A percentile compares a stretch with the other conserved stretches of the same genome.
Evolutionary conservation across 1,140 invertebrate species (phyloP).

Genomic region (Harlomillsia oculata): DNA sequence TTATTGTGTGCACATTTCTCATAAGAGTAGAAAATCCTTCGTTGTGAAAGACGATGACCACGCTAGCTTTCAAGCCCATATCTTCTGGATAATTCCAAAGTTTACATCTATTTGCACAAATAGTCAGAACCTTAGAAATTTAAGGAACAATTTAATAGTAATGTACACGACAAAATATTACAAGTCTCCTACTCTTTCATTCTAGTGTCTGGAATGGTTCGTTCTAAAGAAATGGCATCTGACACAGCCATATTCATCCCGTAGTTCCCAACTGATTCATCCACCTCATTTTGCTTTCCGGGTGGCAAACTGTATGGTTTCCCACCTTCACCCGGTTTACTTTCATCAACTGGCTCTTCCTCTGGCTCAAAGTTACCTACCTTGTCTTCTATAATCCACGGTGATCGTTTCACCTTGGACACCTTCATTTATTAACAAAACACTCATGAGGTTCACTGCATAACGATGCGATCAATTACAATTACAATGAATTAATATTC

Average conservation of each 20-base stretch:
- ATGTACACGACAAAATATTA: neutral
- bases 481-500: neutral
- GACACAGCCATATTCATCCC: conserved; percentile 96
- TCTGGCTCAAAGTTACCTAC: conserved; percentile 48
- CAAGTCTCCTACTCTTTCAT: conserved; percentile 58
- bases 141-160: conserved; percentile 6
- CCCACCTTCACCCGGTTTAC: conserved; percentile 77
- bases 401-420: conserved; percentile 8
- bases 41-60: conserved; percentile 98
- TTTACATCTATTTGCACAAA: conserved; percentile 85
- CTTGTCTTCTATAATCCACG: conserved; percentile 40
- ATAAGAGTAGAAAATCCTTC: conserved; percentile 92
- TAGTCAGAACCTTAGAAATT: no score
- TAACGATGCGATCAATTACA: conserved; percentile 8
- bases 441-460: no score
- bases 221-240: conserved; percentile 77
- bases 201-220: conserved; percentile 77
- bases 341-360: conserved; percentile 45
- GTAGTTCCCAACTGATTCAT: conserved; percentile 71
- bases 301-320: conserved; percentile 61
- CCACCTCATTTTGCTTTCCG: conserved; percentile 63
- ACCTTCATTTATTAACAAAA: no score
- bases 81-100: conserved; percentile 90
- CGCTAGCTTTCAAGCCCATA: conserved; percentile 72
- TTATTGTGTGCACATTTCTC: conserved; percentile 73